Base-by-base conservation (phyloP, 2,113 vertebrate species). In the Alethe castanea region DNA sequence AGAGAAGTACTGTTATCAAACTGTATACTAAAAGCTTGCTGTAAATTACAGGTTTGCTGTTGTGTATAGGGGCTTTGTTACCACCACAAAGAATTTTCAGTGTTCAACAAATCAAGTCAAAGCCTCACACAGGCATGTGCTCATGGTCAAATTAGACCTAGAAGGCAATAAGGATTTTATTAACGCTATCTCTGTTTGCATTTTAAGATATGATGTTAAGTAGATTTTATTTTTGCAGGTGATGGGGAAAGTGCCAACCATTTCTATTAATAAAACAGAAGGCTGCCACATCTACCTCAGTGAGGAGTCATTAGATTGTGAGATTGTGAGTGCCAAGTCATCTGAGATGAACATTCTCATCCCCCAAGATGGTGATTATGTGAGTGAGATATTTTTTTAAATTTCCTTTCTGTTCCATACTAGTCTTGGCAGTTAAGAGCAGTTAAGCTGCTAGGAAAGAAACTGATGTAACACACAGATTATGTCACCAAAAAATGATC, bases 221-320 rank as follows among this genome's bases (percentile, higher is more conserved):
- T 44, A 40, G 31, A 59, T 88, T 70, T 88, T 94, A 29, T 94
- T 53, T 94, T 88, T 77, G 44, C 86, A 99, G 99, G 99, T 99
- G 84, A 97, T 99, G 97, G 99, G 99, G 66, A 99, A 92, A 96
- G 99, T 99, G 96, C 99, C 99, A 94, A 99, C 99, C 29, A 99
- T 99, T 94, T 99, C 99, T 91, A 99, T 99, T 95, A 99, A 99
- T 96, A 99, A 99, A 97, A 99, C 99, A 19, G 99, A 99, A 92
- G 99, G 99, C 62, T 99, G 99, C 95, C 99, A 99, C 82, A 96
- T 99, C 78, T 99, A 99, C 98, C 97, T 99, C 97, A 99, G 99
- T 59, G 98, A 99, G 73, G 98, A 98, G 5, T 98, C 99, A 2
- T 94, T 99, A 70, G 97, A 97, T 89, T 99, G 99, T 96, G 98